Conservation (phyloP, 1,140 invertebrate genomes). For the Olivierus martensii region DNA sequence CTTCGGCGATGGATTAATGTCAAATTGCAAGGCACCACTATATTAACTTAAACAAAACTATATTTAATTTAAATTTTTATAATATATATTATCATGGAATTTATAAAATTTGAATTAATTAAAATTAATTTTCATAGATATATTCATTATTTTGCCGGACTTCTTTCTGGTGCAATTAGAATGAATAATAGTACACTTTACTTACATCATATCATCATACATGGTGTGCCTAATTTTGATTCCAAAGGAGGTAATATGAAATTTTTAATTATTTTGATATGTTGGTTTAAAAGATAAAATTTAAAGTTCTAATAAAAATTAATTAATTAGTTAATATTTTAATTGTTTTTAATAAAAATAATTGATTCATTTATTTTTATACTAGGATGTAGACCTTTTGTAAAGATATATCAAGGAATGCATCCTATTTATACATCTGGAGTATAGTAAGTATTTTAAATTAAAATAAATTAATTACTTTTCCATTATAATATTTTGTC, state of each 20-base stretch:
- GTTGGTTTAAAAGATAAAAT: too few species aligned
- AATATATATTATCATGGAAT: too few species aligned
- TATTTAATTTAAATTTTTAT: too few species aligned
- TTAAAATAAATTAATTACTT: not conserved
- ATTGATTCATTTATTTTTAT: too few species aligned
- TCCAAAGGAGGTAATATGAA: conserved; percentile 38
- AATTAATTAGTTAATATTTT: too few species aligned
- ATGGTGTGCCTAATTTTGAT: conserved; percentile 65
- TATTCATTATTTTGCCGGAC: conserved; percentile 74
- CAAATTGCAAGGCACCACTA: too few species aligned
- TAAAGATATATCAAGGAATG: conserved; percentile 61
- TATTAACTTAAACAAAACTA: too few species aligned
- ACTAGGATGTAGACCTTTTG: conserved; percentile 30
- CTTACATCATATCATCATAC: conserved; percentile 69
- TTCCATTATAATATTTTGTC: not conserved
- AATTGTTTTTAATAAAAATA: too few species aligned
- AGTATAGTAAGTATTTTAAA: conserved; percentile 46
- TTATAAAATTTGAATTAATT: too few species aligned
- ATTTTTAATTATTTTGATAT: too few species aligned
- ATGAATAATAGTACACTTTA: conserved; percentile 75
- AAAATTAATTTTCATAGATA: conserved; percentile 44
- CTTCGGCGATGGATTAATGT: too few species aligned
- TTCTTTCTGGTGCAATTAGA: conserved; percentile 67
- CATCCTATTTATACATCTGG: conserved; percentile 73
- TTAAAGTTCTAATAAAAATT: too few species aligned